Conservation (phyloP, 2,888 invertebrate genomes). For the Volucella inflata region DNA sequence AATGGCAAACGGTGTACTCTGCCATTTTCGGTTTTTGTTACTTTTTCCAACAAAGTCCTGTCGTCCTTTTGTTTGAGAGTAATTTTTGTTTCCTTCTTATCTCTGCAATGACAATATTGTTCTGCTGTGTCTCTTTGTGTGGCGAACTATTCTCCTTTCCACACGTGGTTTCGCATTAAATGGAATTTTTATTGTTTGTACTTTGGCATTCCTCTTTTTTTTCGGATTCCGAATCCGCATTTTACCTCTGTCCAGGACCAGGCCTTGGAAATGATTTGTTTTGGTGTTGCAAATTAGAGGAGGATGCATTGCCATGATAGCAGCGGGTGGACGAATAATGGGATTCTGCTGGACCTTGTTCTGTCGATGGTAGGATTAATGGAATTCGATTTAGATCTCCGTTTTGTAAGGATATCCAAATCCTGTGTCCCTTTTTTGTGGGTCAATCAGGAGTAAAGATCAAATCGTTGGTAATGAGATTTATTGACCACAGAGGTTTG, state of each 20-base stretch:
- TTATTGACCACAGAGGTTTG: constrained; percentile 60
- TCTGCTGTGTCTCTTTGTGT: constrained; percentile 1
- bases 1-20: constrained; percentile 61
- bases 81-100: constrained; percentile 32
- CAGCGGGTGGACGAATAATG: constrained; percentile 59
- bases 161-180: constrained; percentile 54
- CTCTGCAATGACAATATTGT: not conserved
- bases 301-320: constrained; percentile 16
- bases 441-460: constrained; percentile 69
- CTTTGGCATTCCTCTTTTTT: constrained; percentile 44
- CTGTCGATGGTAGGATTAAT: constrained; percentile 27
- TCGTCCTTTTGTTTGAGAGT: constrained; percentile 18
- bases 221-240: not conserved
- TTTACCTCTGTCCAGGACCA: not conserved
- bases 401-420: constrained; percentile 24
- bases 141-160: constrained; percentile 19
- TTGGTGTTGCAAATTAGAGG: constrained; percentile 54
- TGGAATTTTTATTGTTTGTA: constrained; percentile 53
- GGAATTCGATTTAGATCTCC: constrained; percentile 53
- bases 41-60: not conserved
- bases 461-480: constrained; percentile 70
- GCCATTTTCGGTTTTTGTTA: constrained; percentile 29
- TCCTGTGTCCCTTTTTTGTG: constrained; percentile 29
- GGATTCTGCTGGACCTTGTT: constrained; percentile 46
- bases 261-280: constrained; percentile 36